Conservation (phyloP, 2,888 invertebrate species). For the Heliconius sara region DNA sequence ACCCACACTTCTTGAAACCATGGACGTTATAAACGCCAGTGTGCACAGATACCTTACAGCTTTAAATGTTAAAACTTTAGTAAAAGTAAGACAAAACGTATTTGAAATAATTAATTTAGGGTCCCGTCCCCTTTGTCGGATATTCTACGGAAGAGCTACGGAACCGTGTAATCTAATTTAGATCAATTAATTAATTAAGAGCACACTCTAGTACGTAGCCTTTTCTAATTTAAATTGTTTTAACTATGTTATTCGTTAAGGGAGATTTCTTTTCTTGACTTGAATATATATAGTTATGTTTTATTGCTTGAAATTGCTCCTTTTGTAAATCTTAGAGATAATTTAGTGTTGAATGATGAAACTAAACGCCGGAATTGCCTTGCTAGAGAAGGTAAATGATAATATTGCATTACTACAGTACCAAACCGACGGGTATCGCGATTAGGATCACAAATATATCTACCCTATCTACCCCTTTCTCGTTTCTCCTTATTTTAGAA, state of each 20-base stretch:
- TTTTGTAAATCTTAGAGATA: neutral
- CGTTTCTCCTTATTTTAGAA: no score
- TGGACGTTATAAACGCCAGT: conserved; percentile 15
- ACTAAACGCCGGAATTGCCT: neutral
- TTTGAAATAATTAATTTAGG: conserved; percentile 52
- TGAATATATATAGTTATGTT: neutral
- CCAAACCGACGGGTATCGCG: no score
- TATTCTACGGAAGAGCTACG: conserved; percentile 46
- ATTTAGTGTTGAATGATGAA: neutral
- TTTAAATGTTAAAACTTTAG: conserved; percentile 45
- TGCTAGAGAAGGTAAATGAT: neutral
- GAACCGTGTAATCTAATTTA: conserved; percentile 52
- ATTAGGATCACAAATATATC: no score
- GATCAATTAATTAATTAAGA: conserved; percentile 51
- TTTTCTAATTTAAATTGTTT: conserved; percentile 36
- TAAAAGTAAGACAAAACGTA: conserved; percentile 50
- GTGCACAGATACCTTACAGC: neutral
- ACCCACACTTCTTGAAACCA: no score
- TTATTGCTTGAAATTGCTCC: neutral
- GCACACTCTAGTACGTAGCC: conserved; percentile 42
- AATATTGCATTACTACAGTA: neutral
- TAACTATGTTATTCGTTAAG: conserved; percentile 17
- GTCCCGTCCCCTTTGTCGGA: conserved; percentile 45
- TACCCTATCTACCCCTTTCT: no score
- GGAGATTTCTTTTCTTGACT: neutral